Percentiles rank a stretch among this genome's conserved stretches.
Evolutionary conservation across 2,888 invertebrate species (phyloP).

Genomic region (Amblyjoppa proteus): DNA sequence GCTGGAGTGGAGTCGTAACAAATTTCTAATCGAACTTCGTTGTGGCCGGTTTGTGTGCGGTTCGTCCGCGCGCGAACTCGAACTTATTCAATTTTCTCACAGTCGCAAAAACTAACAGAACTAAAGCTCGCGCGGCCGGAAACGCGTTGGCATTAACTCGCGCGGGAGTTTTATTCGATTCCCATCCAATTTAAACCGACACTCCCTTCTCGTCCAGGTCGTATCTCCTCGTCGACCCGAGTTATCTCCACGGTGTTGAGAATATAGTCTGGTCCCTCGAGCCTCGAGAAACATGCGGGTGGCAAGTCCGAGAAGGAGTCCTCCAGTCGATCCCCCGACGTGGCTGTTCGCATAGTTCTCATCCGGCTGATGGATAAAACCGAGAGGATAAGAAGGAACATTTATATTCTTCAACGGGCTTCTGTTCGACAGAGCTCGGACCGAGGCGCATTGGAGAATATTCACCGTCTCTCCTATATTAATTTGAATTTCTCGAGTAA

Average conservation of each 20-base stretch:
- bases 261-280: slow-evolving; percentile 38
- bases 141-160: slow-evolving; percentile 58
- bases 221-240: slow-evolving; percentile 23
- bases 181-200: slow-evolving; percentile 71
- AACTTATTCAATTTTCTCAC: slow-evolving; percentile 69
- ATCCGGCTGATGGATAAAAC: slow-evolving; percentile 44
- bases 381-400: slow-evolving; percentile 23
- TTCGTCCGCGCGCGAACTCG: slow-evolving; percentile 35
- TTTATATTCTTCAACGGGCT: slow-evolving; percentile 49
- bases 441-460: slow-evolving; percentile 17
- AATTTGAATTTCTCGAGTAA: slow-evolving; percentile 59
- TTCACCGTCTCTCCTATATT: slow-evolving; percentile 49
- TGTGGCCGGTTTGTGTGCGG: slow-evolving; percentile 26
- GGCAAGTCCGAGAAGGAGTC: slow-evolving; percentile 36
- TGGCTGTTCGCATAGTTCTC: background rate
- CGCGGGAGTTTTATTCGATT: slow-evolving; percentile 66
- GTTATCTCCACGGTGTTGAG: slow-evolving; percentile 29
- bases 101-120: slow-evolving; percentile 55
- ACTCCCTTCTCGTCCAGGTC: slow-evolving; percentile 51
- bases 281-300: slow-evolving; percentile 49
- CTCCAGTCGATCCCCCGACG: slow-evolving; percentile 18
- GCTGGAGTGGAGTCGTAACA: background rate
- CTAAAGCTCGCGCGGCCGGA: slow-evolving; percentile 44
- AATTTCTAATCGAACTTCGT: slow-evolving; percentile 66
- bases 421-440: slow-evolving; percentile 33